These are phyloP conservation scores for Caenorhabditis angaria DNA, from an alignment of 2,888 invertebrate species.

Conservation along the genomic window DNA sequence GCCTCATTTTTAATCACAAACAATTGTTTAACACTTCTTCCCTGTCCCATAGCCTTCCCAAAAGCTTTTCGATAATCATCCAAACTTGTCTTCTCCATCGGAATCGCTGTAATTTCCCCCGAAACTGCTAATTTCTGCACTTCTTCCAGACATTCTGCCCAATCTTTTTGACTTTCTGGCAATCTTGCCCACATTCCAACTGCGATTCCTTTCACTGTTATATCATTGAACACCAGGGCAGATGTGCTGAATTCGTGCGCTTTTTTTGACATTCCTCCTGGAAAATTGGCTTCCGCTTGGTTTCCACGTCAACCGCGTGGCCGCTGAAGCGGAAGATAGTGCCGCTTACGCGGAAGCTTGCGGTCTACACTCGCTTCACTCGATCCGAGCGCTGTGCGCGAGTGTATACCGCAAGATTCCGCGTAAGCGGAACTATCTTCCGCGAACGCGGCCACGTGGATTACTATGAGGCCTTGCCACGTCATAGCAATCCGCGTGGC, in stretches of 20 bases:
- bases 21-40: constrained; percentile 45
- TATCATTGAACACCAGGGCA: constrained; percentile 84
- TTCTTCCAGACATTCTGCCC: constrained; percentile 46
- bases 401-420: no score
- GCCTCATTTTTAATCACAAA: constrained; percentile 32
- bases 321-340: no score
- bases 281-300: no score
- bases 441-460: no score
- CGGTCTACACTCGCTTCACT: no score
- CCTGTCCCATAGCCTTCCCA: constrained; percentile 34
- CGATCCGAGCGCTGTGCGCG: no score
- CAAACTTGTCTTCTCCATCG: constrained; percentile 44
- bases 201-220: constrained; percentile 78
- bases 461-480: no score
- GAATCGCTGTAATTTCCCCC: constrained; percentile 50
- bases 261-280: constrained; percentile 83
- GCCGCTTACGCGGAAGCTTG: no score
- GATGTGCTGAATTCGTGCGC: constrained; percentile 85
- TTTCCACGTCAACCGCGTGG: no score
- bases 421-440: no score
- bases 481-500: no score
- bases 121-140: constrained; percentile 41
- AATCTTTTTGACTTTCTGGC: constrained; percentile 70
- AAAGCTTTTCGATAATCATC: constrained; percentile 41
- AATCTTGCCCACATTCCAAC: constrained; percentile 83